These are phyloP conservation scores for Phoenicopterus ruber DNA, from an alignment of 2,113 vertebrate genomes.

Conservation along the genomic window DNA sequence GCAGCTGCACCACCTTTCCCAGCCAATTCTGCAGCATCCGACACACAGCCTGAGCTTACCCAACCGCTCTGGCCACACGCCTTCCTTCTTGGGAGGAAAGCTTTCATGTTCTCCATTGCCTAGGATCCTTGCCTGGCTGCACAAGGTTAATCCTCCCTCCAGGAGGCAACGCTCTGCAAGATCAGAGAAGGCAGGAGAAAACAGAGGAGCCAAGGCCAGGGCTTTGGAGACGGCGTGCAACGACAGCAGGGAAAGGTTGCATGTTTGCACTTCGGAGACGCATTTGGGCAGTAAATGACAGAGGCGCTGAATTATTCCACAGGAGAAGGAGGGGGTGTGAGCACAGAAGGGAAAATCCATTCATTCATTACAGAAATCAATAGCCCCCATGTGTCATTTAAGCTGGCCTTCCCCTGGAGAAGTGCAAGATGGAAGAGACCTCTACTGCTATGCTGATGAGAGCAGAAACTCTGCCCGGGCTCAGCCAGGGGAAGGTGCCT, in stretches of 20 bases:
- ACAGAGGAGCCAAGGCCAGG: not conserved
- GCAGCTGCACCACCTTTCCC: not conserved
- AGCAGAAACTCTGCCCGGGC: not conserved
- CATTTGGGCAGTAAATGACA: constrained; percentile 29
- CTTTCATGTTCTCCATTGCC: not conserved
- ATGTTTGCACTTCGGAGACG: not conserved
- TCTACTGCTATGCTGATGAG: constrained; percentile 18
- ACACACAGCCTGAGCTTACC: not conserved
- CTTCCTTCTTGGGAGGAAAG: not conserved
- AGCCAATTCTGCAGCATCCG: not conserved
- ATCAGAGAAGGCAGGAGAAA: not conserved
- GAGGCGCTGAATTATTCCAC: not conserved
- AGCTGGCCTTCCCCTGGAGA: not conserved
- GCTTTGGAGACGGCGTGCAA: not conserved
- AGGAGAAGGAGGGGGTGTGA: not conserved
- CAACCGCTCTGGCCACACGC: accelerated
- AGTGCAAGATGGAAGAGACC: constrained; percentile 22
- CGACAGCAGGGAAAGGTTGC: not conserved
- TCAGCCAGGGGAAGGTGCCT: not conserved
- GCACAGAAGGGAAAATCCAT: constrained; percentile 21
- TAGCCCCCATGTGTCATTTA: not conserved
- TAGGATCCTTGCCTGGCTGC: not conserved
- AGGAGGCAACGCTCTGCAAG: not conserved
- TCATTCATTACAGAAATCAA: constrained; percentile 26
- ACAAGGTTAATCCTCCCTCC: not conserved